A percentile compares a stretch with the other conserved stretches of the same genome.
phyloP scores from a whole-genome alignment of 2,888 invertebrate genomes.

The Schizotus pectinicornis region DNA sequence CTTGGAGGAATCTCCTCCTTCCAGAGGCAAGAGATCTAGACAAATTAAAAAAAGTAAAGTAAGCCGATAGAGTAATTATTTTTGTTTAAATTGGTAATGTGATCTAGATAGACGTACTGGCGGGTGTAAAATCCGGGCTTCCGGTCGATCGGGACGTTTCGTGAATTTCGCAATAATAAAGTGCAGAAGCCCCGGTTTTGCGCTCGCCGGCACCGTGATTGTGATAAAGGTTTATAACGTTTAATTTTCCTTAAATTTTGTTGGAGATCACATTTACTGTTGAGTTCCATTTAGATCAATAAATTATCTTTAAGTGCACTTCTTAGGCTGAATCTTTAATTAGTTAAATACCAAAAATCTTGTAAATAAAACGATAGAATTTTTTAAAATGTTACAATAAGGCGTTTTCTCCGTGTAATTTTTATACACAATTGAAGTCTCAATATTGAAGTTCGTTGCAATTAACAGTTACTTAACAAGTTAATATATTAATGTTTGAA shows the following conservation, averaged over 20 bases:
- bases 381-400: constrained; percentile 40
- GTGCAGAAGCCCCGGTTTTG: constrained; percentile 1
- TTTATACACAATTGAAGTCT: constrained; percentile 26
- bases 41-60: constrained; percentile 31
- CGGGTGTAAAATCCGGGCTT: background rate
- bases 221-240: constrained; percentile 23
- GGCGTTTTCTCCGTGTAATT: constrained; percentile 20
- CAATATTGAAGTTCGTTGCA: constrained; percentile 24
- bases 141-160: background rate
- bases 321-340: constrained; percentile 38
- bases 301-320: constrained; percentile 48
- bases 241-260: constrained; percentile 14
- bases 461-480: constrained; percentile 24
- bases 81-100: constrained; percentile 19
- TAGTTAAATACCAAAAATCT: constrained; percentile 43
- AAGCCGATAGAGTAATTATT: constrained; percentile 7
- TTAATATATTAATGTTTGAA: constrained; percentile 15
- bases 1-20: constrained; percentile 46
- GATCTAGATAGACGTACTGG: constrained; percentile 16
- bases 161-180: constrained; percentile 10
- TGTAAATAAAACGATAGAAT: constrained; percentile 37
- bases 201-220: constrained; percentile 17
- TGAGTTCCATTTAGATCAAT: constrained; percentile 33
- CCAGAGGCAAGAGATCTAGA: constrained; percentile 45
- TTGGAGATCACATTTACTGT: constrained; percentile 23